Evolutionary conservation across 1,140 invertebrate species (phyloP).

Genomic region (Anoplolepis gracilipes): DNA sequence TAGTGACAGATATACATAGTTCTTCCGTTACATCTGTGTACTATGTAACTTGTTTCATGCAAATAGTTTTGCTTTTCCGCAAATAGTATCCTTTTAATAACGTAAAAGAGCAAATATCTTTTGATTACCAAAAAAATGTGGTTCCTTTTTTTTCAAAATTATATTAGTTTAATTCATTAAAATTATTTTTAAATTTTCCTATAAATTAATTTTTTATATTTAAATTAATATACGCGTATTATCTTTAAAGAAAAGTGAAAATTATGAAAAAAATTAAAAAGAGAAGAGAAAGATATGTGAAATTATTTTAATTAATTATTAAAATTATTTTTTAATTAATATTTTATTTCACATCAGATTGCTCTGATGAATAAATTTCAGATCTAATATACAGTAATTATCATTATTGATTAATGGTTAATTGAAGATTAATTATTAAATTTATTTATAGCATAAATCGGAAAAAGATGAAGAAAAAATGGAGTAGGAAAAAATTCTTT

Average conservation of each 20-base stretch:
- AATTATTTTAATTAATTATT: background rate
- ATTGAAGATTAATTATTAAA: background rate
- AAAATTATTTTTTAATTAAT: background rate
- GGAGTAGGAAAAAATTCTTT: background rate
- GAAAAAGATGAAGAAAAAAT: background rate
- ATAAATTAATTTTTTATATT: background rate
- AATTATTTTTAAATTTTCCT: background rate
- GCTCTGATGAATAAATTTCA: background rate
- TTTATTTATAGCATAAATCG: background rate
- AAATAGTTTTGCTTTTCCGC: background rate
- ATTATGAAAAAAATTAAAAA: background rate
- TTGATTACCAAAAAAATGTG: background rate
- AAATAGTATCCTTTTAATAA: background rate
- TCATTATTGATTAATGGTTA: background rate
- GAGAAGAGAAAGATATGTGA: background rate
- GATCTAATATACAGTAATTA: background rate
- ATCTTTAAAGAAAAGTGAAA: background rate
- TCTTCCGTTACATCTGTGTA: background rate
- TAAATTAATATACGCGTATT: background rate
- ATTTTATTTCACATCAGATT: background rate
- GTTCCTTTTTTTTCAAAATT: background rate
- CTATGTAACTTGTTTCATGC: background rate
- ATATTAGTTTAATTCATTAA: background rate
- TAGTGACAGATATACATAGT: background rate
- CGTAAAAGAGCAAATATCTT: constrained; percentile 5